Conservation (phyloP, 2,888 invertebrate genomes). For the Drosophila picticornis region DNA sequence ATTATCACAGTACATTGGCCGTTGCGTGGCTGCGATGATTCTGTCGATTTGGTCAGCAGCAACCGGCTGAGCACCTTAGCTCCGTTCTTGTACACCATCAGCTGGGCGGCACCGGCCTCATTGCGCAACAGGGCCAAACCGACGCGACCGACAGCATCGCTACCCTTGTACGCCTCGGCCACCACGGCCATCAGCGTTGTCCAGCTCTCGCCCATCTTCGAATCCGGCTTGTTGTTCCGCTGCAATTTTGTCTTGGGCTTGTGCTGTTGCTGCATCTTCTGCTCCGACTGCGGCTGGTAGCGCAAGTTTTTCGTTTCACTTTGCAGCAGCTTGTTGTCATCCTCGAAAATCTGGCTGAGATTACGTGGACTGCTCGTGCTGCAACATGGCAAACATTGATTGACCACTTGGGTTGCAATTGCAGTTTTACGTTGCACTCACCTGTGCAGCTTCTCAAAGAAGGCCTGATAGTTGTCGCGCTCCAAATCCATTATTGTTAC, state of each 20-base stretch:
- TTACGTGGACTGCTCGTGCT: constrained; percentile 36
- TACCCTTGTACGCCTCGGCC: constrained; percentile 36
- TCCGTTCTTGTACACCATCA: constrained; percentile 75
- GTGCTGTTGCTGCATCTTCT: background rate
- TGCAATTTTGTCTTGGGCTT: background rate
- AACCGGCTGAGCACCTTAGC: constrained; percentile 60
- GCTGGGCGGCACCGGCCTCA: constrained; percentile 44
- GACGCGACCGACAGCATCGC: constrained; percentile 81
- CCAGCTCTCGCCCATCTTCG: constrained; percentile 20
- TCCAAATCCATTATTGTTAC: constrained; percentile 15
- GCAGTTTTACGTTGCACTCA: background rate
- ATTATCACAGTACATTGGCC: constrained; percentile 40
- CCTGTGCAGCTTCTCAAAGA: constrained; percentile 30
- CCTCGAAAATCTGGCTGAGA: constrained; percentile 52
- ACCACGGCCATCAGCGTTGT: constrained; percentile 53
- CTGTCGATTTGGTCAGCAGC: constrained; percentile 42
- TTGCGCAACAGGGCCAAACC: constrained; percentile 85
- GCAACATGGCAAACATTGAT: background rate
- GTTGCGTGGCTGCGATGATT: constrained; percentile 9
- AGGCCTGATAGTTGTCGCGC: constrained; percentile 14
- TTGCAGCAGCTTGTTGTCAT: constrained; percentile 47
- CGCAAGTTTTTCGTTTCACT: constrained; percentile 46
- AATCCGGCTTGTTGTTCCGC: background rate
- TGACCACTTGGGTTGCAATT: background rate
- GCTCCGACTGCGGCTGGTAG: constrained; percentile 40